Evolutionary conservation across 2,888 invertebrate species (phyloP).

Genomic region (Itoplectis maculator): DNA sequence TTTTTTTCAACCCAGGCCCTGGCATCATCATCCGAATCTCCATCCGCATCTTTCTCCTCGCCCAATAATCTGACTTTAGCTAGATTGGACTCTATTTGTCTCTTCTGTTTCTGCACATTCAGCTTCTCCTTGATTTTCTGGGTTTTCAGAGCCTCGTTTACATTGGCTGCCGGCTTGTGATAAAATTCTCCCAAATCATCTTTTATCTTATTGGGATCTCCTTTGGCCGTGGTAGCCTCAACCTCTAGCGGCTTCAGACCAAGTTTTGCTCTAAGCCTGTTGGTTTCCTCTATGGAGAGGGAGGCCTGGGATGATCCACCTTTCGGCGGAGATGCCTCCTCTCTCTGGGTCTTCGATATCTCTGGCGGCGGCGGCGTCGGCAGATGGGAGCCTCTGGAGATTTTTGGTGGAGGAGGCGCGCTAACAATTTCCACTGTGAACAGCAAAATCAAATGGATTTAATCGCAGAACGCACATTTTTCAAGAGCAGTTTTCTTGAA

Average conservation of each 20-base stretch:
- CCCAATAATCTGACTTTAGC: slow-evolving; percentile 88
- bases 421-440: slow-evolving; percentile 81
- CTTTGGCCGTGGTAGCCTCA: slow-evolving; percentile 80
- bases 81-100: slow-evolving; percentile 90
- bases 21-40: slow-evolving; percentile 90
- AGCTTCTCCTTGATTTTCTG: slow-evolving; percentile 94
- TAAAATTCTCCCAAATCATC: slow-evolving; percentile 92
- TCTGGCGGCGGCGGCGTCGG: slow-evolving; percentile 76
- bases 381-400: slow-evolving; percentile 79
- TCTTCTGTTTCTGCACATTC: slow-evolving; percentile 91
- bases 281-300: slow-evolving; percentile 93
- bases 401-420: slow-evolving; percentile 84
- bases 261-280: slow-evolving; percentile 95
- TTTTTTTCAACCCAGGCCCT: slow-evolving; percentile 93
- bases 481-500: not conserved
- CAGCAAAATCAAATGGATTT: slow-evolving; percentile 18
- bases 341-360: slow-evolving; percentile 62
- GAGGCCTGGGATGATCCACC: slow-evolving; percentile 85
- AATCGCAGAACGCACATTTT: not conserved
- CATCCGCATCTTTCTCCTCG: slow-evolving; percentile 84
- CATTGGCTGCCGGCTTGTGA: slow-evolving; percentile 93
- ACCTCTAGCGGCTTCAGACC: slow-evolving; percentile 96
- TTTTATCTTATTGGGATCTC: slow-evolving; percentile 81
- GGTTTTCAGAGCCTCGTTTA: slow-evolving; percentile 89
- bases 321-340: slow-evolving; percentile 79